Conservation (phyloP, 2,797 vertebrate genomes). For the Syndactyla subalaris region DNA sequence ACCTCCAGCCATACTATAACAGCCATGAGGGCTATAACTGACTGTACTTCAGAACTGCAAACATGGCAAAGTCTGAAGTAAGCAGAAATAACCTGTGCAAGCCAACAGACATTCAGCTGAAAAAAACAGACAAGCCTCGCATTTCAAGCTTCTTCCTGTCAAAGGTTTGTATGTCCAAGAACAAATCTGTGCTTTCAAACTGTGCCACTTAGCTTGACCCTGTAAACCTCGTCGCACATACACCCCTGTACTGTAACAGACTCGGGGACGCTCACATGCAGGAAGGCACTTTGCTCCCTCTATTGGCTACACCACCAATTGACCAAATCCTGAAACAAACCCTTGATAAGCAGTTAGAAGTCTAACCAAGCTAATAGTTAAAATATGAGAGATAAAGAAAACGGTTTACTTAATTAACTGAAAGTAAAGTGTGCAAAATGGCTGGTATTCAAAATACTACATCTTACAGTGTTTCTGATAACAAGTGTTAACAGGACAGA, state of each 20-base stretch:
- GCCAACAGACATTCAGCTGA: neutral
- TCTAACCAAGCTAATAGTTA: neutral
- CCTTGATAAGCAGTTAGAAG: neutral
- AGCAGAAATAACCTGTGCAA: neutral
- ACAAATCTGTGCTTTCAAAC: neutral
- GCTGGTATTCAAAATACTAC: neutral
- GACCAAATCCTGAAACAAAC: neutral
- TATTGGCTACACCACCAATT: neutral
- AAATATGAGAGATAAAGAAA: neutral
- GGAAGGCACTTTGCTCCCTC: neutral
- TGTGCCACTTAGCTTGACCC: neutral
- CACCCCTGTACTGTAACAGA: accelerated
- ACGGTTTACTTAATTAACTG: neutral
- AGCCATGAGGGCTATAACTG: neutral
- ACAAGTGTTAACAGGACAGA: neutral
- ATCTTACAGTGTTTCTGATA: neutral
- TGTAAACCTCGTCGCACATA: accelerated
- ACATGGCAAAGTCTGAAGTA: neutral
- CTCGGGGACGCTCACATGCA: accelerated
- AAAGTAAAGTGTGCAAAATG: neutral
- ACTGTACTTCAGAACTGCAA: neutral
- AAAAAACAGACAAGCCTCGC: neutral
- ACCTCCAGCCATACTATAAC: neutral
- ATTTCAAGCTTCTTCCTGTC: neutral
- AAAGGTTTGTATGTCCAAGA: neutral